Conservation (phyloP, 1,140 invertebrate genomes). For the Potamilus streckersoni region DNA sequence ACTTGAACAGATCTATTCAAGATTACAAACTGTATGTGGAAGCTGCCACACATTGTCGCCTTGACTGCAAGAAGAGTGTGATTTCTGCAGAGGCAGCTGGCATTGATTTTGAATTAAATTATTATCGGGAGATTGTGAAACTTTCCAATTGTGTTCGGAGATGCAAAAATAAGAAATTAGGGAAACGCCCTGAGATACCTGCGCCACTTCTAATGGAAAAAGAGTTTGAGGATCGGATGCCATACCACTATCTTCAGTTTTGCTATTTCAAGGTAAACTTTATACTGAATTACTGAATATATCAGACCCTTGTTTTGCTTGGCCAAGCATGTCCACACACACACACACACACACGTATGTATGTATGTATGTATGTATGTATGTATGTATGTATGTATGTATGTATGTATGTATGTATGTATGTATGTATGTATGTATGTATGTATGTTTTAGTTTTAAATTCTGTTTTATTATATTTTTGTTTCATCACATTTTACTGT, state of each 20-base stretch:
- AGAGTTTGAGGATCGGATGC: conserved; percentile 27
- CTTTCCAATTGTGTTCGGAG: conserved; percentile 21
- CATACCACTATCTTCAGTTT: conserved; percentile 27
- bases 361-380: too few species aligned
- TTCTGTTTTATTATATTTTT: too few species aligned
- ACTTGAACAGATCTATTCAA: conserved; percentile 17
- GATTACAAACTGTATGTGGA: conserved; percentile 22
- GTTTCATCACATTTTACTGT: too few species aligned
- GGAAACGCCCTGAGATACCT: conserved; percentile 9
- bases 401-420: too few species aligned
- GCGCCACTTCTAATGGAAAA: conserved; percentile 2
- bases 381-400: too few species aligned
- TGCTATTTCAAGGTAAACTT: conserved; percentile 27
- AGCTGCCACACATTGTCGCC: conserved; percentile 16
- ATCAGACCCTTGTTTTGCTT: too few species aligned
- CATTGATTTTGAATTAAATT: neutral
- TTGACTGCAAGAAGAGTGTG: conserved; percentile 21
- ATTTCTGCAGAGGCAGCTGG: neutral
- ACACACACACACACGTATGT: too few species aligned
- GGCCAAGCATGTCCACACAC: too few species aligned
- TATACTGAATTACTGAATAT: too few species aligned
- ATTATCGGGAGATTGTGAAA: conserved; percentile 6
- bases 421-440: too few species aligned
- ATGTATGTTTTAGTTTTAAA: too few species aligned
- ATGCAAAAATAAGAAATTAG: conserved; percentile 26